These are phyloP conservation scores for Drosophila nannoptera DNA, from an alignment of 1,140 invertebrate genomes.

Conservation along the genomic window DNA sequence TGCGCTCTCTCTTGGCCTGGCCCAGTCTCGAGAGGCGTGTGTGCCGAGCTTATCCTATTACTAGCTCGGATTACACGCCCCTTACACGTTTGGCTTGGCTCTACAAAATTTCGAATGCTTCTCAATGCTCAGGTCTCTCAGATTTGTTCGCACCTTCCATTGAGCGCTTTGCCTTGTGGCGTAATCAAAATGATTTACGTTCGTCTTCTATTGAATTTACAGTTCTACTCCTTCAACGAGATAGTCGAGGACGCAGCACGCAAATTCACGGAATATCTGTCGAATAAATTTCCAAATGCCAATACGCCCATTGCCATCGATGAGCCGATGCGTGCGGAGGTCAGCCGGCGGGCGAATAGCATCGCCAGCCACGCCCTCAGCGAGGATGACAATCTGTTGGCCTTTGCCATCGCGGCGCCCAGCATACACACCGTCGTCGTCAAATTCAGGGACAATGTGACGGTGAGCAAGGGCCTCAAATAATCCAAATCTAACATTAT, in stretches of 20 bases:
- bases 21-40: slow-evolving; percentile 5
- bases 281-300: slow-evolving; percentile 64
- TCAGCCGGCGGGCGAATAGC: slow-evolving; percentile 67
- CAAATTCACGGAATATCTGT: slow-evolving; percentile 76
- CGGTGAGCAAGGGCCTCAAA: slow-evolving; percentile 44
- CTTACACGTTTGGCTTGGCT: background rate
- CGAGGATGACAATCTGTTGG: slow-evolving; percentile 77
- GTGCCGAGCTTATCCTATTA: slow-evolving; percentile 19
- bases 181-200: background rate
- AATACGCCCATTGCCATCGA: slow-evolving; percentile 64
- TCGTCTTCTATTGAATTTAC: slow-evolving; percentile 20
- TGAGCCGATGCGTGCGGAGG: slow-evolving; percentile 62
- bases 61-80: slow-evolving; percentile 5
- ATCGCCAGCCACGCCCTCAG: slow-evolving; percentile 74
- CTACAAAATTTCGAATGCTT: background rate
- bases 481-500: background rate
- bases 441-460: slow-evolving; percentile 78
- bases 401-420: slow-evolving; percentile 78
- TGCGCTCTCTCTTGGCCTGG: slow-evolving; percentile 8
- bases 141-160: background rate
- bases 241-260: slow-evolving; percentile 73
- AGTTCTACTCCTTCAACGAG: slow-evolving; percentile 76
- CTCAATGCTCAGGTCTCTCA: too few relatives aligned
- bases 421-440: slow-evolving; percentile 78
- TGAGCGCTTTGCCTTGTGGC: background rate